Evolutionary conservation across 2,113 vertebrate species (phyloP).

Genomic region (Andinoacara biseriatus): DNA sequence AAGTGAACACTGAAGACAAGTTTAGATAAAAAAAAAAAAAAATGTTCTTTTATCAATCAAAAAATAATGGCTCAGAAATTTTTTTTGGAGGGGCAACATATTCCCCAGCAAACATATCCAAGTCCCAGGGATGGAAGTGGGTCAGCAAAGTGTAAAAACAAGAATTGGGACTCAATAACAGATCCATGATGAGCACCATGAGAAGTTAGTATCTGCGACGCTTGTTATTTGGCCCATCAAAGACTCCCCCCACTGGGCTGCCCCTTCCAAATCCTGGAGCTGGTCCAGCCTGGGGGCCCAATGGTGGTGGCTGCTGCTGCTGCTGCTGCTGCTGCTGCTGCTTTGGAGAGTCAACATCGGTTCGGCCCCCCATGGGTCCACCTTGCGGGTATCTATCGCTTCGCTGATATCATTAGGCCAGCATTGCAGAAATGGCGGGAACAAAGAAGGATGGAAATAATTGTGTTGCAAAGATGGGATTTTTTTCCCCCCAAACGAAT

Average conservation of each 20-base stretch:
- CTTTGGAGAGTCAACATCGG: constrained; percentile 91
- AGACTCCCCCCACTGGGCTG: constrained; percentile 86
- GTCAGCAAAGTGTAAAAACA: background rate
- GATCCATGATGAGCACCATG: background rate
- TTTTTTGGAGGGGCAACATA: too few species aligned
- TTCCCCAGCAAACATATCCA: background rate
- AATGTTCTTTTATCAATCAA: background rate
- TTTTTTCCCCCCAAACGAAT: background rate
- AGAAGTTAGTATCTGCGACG: constrained; percentile 89
- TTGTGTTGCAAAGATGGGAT: background rate
- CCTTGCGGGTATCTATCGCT: constrained; percentile 91
- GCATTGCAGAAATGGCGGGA: constrained; percentile 1
- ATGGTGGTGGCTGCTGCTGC: constrained; percentile 54
- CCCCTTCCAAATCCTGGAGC: constrained; percentile 90
- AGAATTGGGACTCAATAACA: constrained; percentile 2
- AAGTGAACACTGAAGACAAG: background rate
- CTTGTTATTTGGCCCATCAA: constrained; percentile 97
- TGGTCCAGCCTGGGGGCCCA: constrained; percentile 84
- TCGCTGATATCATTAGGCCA: constrained; percentile 77
- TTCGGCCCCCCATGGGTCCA: constrained; percentile 83
- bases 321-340: constrained; percentile 53
- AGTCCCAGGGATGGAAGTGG: background rate
- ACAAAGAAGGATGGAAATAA: background rate
- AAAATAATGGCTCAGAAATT: background rate
- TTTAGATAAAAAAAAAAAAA: background rate